A percentile compares a stretch with the other conserved stretches of the same genome.
Evolutionary conservation across 53 echinoderm and acorn worm genomes (phyloP).

Genomic region (Paracentrotus lividus): DNA sequence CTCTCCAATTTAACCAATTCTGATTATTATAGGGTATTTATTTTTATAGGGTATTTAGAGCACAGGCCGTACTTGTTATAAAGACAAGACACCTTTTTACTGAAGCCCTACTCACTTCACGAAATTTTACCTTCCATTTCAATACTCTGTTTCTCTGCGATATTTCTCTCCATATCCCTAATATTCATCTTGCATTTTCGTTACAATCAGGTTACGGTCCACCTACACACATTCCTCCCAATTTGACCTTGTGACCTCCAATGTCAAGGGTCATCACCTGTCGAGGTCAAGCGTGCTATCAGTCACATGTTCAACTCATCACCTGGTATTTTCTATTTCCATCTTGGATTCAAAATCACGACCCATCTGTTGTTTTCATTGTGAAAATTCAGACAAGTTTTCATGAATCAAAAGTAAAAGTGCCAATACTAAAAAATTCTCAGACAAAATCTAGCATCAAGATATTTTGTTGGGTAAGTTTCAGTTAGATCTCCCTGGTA

Average conservation of each 20-base stretch:
- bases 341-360: constrained; percentile 19
- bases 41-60: no score
- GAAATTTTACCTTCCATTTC: background rate
- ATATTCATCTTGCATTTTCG: background rate
- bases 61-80: no score
- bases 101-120: no score
- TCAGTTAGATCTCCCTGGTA: no score
- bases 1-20: no score
- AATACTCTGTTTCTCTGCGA: background rate
- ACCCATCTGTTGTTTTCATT: constrained; percentile 45
- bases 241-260: background rate
- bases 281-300: background rate
- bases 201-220: background rate
- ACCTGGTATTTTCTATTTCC: background rate
- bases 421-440: background rate
- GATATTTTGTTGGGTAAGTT: constrained; percentile 1
- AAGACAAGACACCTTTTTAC: no score
- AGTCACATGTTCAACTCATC: constrained; percentile 45
- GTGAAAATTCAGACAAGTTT: background rate
- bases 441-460: background rate
- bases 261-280: constrained; percentile 28
- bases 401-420: background rate
- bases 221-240: constrained; percentile 37
- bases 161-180: background rate
- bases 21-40: no score